Percentiles rank a stretch among this genome's conserved stretches.
phyloP scores from a whole-genome alignment of 2,797 vertebrate species.

The Alca torda region DNA sequence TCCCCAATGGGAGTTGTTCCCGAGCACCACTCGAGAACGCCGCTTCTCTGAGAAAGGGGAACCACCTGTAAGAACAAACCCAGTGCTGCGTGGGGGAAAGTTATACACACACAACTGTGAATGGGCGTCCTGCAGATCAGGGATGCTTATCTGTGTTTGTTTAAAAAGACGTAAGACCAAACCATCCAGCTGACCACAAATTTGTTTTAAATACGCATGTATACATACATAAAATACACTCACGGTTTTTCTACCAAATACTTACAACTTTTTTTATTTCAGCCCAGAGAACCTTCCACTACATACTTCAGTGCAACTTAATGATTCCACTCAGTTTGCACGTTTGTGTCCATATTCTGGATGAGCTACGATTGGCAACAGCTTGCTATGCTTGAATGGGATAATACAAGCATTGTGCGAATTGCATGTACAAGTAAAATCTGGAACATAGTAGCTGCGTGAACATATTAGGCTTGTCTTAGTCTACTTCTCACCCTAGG shows the following conservation, averaged over 20 bases:
- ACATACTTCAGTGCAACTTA: background rate
- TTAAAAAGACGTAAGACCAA: background rate
- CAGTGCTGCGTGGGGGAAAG: background rate
- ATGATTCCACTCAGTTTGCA: background rate
- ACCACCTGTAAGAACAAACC: slow-evolving; percentile 84
- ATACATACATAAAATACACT: background rate
- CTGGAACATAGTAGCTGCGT: background rate
- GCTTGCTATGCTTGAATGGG: background rate
- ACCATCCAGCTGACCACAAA: background rate
- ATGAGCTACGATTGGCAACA: background rate
- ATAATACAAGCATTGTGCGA: background rate
- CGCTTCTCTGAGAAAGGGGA: slow-evolving; percentile 94
- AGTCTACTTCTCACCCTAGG: background rate
- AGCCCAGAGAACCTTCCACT: background rate
- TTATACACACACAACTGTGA: background rate
- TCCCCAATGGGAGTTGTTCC: slow-evolving; percentile 93
- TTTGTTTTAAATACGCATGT: background rate
- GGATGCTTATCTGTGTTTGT: background rate
- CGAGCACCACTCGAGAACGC: slow-evolving; percentile 95
- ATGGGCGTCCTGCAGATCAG: accelerated
- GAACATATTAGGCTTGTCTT: background rate
- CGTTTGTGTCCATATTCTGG: accelerated
- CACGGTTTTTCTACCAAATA: background rate
- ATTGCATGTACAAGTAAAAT: background rate
- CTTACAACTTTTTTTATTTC: background rate